phyloP scores from a whole-genome alignment of 37 sponge, comb jelly and placozoan species.

The Cladorhizidae sp. region DNA sequence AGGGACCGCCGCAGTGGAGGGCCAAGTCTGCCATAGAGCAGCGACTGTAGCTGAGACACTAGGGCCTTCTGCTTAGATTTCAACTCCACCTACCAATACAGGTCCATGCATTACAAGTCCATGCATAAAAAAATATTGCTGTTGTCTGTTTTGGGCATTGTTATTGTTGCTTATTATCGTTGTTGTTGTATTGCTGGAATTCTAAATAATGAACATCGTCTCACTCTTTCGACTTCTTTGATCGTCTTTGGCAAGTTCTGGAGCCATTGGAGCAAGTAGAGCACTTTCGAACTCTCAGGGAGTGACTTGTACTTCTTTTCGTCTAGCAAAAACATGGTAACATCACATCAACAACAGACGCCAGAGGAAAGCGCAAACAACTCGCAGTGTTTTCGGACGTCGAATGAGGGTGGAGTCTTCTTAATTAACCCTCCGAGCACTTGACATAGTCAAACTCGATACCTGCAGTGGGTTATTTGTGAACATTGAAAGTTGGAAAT shows the following conservation, averaged over 20 bases:
- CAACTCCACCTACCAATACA: slow-evolving; percentile 43
- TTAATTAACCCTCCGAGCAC: too few relatives aligned
- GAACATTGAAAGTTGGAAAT: too few relatives aligned
- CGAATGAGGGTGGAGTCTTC: too few relatives aligned
- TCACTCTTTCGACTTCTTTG: slow-evolving; percentile 29
- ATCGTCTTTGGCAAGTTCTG: slow-evolving; percentile 56
- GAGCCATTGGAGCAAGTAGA: slow-evolving; percentile 63
- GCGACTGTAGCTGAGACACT: slow-evolving; percentile 53
- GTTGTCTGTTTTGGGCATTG: not conserved
- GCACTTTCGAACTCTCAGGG: slow-evolving; percentile 35
- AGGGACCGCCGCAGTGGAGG: slow-evolving; percentile 65
- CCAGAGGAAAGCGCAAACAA: too few relatives aligned
- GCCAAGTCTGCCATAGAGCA: slow-evolving; percentile 48
- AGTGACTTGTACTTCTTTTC: slow-evolving; percentile 31
- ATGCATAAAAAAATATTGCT: not conserved
- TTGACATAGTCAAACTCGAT: too few relatives aligned
- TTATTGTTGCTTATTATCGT: not conserved
- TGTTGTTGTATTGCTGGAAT: not conserved
- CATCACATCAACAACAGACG: too few relatives aligned
- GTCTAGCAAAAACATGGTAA: slow-evolving; percentile 39
- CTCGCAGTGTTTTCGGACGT: too few relatives aligned
- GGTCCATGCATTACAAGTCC: not conserved
- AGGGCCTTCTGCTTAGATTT: slow-evolving; percentile 45
- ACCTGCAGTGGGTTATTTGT: too few relatives aligned
- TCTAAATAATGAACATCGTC: slow-evolving; percentile 10